phyloP scores from a whole-genome alignment of 1,140 invertebrate species.

The Procambarus clarkii region DNA sequence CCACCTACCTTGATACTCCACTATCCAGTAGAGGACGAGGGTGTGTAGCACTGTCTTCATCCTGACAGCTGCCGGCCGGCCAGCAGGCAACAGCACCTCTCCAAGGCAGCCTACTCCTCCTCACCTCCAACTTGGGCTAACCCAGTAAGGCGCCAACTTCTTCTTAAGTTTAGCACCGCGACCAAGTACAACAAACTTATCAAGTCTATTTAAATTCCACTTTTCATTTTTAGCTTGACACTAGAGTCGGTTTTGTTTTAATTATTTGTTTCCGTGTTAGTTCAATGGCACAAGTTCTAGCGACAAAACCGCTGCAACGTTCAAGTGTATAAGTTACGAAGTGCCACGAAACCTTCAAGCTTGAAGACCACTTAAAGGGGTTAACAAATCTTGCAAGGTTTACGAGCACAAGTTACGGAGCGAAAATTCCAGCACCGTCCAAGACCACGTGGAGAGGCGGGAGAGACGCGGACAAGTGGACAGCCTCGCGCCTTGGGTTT shows the following conservation, averaged over 20 bases:
- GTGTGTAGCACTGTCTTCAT: neutral
- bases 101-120: neutral
- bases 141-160: neutral
- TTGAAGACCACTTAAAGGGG: neutral
- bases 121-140: neutral
- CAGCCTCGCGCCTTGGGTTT: conserved; percentile 61
- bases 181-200: neutral
- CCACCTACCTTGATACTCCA: too few species aligned
- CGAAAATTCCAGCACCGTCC: neutral
- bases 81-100: too few species aligned
- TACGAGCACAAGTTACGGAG: neutral
- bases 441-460: conserved; percentile 46
- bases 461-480: conserved; percentile 34
- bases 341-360: neutral
- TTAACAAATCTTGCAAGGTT: too few species aligned
- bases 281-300: too few species aligned
- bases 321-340: neutral
- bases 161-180: neutral
- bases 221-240: neutral
- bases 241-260: neutral
- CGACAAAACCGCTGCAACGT: too few species aligned
- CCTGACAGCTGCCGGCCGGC: neutral
- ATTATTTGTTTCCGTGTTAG: neutral
- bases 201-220: neutral
- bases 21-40: neutral